phyloP scores from a whole-genome alignment of 2,888 invertebrate species.

The Brachylomia viminalis region DNA sequence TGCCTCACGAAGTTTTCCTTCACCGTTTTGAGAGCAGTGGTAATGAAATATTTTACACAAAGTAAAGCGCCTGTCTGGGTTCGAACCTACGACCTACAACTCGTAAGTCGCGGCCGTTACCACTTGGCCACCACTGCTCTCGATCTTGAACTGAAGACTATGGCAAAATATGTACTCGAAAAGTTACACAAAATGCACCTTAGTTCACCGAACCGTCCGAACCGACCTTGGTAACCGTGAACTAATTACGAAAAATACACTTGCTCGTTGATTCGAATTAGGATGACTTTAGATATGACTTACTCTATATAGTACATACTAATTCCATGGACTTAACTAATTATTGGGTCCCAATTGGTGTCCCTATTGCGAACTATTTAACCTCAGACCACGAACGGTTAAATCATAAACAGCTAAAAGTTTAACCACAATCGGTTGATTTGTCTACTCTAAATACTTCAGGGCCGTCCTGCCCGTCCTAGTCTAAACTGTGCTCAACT shows the following conservation, averaged over 20 bases:
- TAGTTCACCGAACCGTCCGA: no score
- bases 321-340: not conserved
- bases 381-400: not conserved
- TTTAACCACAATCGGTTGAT: not conserved
- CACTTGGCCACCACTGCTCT: no score
- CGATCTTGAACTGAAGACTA: not conserved
- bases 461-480: not conserved
- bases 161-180: conserved; percentile 4
- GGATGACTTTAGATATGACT: not conserved
- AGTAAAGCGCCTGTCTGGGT: no score
- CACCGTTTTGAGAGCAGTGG: no score
- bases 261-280: not conserved
- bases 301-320: no score
- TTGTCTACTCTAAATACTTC: conserved; percentile 9
- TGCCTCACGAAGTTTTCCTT: no score
- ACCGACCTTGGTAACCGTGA: not conserved
- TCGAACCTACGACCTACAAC: no score
- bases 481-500: conserved; percentile 1
- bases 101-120: no score
- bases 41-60: no score
- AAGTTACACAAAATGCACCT: conserved; percentile 18
- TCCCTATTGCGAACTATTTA: not conserved
- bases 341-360: not conserved
- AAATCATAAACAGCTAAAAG: conserved; percentile 3
- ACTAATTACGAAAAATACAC: not conserved